Base-by-base conservation (phyloP, 2,888 invertebrate genomes). In the Sylvicola cinctus region DNA sequence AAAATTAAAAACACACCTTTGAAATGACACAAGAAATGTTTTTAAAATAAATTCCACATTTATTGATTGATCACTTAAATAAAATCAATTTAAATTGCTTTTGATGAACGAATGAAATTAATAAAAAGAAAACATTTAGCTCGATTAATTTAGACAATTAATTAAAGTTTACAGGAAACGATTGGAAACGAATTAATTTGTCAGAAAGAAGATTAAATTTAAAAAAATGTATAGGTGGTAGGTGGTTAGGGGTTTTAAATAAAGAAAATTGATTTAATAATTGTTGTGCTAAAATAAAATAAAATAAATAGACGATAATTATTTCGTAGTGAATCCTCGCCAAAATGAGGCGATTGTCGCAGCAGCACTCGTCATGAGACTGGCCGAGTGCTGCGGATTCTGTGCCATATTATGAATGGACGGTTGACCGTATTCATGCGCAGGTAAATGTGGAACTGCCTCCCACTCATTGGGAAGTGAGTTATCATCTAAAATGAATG, bases 321-420 rank as follows among this genome's bases (percentile, higher is more conserved):
- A 20, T 52, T 29, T 29, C 11, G 56, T 55, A 29, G 72, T 72
- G 67, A 74, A 73, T 7, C 73, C 77, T 44, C 78, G 69, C 72
- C 81, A 79, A 48, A 85, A 66, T 36, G 83, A 84, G 30, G 75
- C 77, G 43, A 87, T 64, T 41, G 81, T 76, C 37, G 81, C 79
- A 34, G 81, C 81, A 16, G 83, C 80, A 45, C 83, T 80, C 37
- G 77, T 75, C 46, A 83, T 72, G 15, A 84, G 64, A 34, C 71
- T 65, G 42, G 57, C 50, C 36, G 54, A 51, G 40, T 54, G 54
- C 30, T 47, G 49, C 23, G 29, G 17, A 34, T 41, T 46, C 30
- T 41, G 37, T 25, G 49, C 42, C 31, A 48, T 41, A 39, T 25
- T 16, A 12, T 32, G 34, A 23, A 15, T 13, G 27, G 25, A 16